Conservation (phyloP, 1,140 invertebrate genomes). For the Drosophila kikkawai region DNA sequence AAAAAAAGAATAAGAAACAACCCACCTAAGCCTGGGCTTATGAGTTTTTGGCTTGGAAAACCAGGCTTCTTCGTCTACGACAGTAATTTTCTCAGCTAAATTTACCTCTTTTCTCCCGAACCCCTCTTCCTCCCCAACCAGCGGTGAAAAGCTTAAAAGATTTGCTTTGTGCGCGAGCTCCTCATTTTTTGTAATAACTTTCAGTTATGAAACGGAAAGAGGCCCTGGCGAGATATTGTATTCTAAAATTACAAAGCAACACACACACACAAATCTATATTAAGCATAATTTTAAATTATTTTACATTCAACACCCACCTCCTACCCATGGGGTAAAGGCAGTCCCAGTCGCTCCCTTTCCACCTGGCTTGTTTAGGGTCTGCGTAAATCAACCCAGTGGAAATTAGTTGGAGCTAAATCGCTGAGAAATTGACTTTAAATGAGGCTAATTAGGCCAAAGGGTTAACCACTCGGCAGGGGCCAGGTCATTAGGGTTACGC, state of each 20-base stretch:
- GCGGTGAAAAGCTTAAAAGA: conserved; percentile 62
- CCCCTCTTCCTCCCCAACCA: neutral
- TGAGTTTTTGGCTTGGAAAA: conserved; percentile 4
- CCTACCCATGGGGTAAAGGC: conserved; percentile 1
- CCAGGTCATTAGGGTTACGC: neutral
- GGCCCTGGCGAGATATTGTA: conserved; percentile 34
- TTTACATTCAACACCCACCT: conserved; percentile 46
- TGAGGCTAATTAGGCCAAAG: conserved; percentile 51
- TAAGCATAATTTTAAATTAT: conserved; percentile 68
- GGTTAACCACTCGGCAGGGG: conserved; percentile 3
- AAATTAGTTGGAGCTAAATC: conserved; percentile 62
- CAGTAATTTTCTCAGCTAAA: conserved; percentile 45
- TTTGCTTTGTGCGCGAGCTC: conserved; percentile 31
- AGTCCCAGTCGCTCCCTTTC: neutral
- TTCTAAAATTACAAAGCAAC: conserved; percentile 68
- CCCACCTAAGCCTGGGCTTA: conserved; percentile 26
- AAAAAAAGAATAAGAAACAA: neutral
- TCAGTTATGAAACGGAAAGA: conserved; percentile 18
- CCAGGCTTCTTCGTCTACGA: conserved; percentile 10
- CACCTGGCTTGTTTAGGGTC: neutral
- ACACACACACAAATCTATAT: conserved; percentile 57
- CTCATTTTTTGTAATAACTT: conserved; percentile 39
- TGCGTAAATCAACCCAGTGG: conserved; percentile 12
- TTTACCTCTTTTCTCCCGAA: conserved; percentile 48
- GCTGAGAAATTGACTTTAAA: conserved; percentile 68